Base-by-base conservation (phyloP, 2,888 invertebrate species). In the Troides helena region DNA sequence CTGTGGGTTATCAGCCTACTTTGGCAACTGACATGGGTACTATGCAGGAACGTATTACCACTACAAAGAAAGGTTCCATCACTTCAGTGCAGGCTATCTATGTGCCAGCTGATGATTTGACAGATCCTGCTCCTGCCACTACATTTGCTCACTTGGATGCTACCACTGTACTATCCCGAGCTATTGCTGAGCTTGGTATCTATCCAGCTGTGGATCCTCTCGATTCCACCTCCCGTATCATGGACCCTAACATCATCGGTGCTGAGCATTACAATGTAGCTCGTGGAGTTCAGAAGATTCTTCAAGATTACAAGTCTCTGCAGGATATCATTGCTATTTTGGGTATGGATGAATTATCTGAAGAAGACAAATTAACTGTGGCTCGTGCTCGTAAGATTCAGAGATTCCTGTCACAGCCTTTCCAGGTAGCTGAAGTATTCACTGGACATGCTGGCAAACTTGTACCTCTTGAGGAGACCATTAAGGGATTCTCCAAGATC, bases 71-170 rank as follows among this genome's bases (percentile, higher is more conserved):
- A 88, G 97, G 97, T 77, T 97, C 97, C 76, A 97, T 97, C 82
- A 97, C 97, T 71, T 97, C 98, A 62, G 98, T 99, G 78, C 98
- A 98, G 92, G 98, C 98, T 76, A 98, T 98, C 85, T 98, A 98
- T 81, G 98, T 98, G 80, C 98, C 98, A 36, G 98, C 98, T 84
- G 98, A 98, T 89, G 98, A 98, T 91, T 96, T 98, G 92, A 98
- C 98, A 81, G 98, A 98, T 94, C 98, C 98, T 74, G 98, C 98
- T 65, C 98, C 98, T 66, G 98, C 98, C 75, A 98, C 98, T 72
- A 98, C 98, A 46, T 99, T 98, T 82, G 97, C 98, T 89, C 98
- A 98, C 91, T 96, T 98, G 94, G 98, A 98, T 84, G 98, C 98
- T 84, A 98, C 98, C 74, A 98, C 98, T 87, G 98, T 98, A 76